These are phyloP conservation scores for Piscicola geometra DNA, from an alignment of 2,888 invertebrate genomes.

Conservation along the genomic window DNA sequence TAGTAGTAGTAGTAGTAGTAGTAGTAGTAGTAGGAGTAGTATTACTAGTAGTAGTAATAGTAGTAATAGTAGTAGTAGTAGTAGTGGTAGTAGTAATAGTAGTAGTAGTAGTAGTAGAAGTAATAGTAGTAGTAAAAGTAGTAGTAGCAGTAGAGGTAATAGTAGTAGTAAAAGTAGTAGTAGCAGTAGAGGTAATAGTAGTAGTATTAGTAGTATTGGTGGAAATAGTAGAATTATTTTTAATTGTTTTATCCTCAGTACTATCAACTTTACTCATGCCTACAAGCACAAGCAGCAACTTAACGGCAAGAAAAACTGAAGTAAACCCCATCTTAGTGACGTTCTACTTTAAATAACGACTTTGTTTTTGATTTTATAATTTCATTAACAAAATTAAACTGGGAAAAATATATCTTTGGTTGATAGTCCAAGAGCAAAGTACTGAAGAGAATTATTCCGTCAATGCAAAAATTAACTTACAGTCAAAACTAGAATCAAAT, in stretches of 20 bases:
- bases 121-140: constrained; percentile 11
- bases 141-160: neutral
- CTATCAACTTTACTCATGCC: too few species aligned
- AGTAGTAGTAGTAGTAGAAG: constrained; percentile 18
- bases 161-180: constrained; percentile 12
- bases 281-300: too few species aligned
- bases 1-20: constrained; percentile 22
- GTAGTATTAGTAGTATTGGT: neutral
- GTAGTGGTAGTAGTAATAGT: constrained; percentile 16
- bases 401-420: too few species aligned
- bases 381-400: too few species aligned
- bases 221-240: neutral
- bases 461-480: too few species aligned
- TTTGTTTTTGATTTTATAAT: too few species aligned
- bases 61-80: constrained; percentile 15
- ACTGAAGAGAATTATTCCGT: too few species aligned
- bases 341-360: too few species aligned
- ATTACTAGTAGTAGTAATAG: constrained; percentile 8
- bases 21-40: constrained; percentile 17
- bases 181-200: constrained; percentile 6
- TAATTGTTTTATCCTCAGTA: neutral
- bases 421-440: too few species aligned
- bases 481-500: too few species aligned
- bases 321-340: too few species aligned
- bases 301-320: too few species aligned